Evolutionary conservation across 1,140 invertebrate genomes (phyloP), one percentile per base, ranked within the genome.

Genomic region (Procambarus clarkii): DNA sequence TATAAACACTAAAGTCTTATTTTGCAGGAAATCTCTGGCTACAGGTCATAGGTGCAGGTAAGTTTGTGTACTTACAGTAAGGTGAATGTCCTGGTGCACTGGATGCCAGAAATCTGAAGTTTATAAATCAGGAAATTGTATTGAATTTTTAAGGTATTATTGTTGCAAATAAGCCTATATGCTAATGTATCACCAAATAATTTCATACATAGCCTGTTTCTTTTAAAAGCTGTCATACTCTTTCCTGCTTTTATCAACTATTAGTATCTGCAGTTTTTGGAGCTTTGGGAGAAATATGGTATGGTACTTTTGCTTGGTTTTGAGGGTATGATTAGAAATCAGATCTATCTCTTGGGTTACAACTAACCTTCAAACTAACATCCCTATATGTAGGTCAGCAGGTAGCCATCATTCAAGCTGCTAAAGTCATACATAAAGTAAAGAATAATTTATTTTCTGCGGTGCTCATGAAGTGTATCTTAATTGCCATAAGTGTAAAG

Each of bases 11-110:
- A 24, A 34, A 88, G 77, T 88, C 86, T 88, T 80, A 48, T 58
- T 60, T 91, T 91, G 24, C 88, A 91, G 88, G 88, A 54, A 91
- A 91, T 91, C 88, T 91, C 5, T 91, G 88, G 88, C 80, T 64
- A 84, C 69, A 78, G 69, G 84, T 91, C 88, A 15, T 91, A 34
- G 45, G 44, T 58, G 88, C 76, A 91, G 74, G 88, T 91, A 77
- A 91, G 88, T 91, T 69, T 74, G n/a, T 83, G 24, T 44, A 44
- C n/a, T 83, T 54, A 54, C 76, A 78, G 46, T n/a, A 34, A 64
- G 86, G 86, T 87, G 76, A 69, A 50, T 48, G 77, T 76, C 21
- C 15, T 74, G 74, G 44, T 34, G 50, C 21, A 15, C 21, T 64
- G 60, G 60, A 64, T 0, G 60, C 13, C 18, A 18, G 21, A 64